These are phyloP conservation scores for Tribolium castaneum DNA, from an alignment of 1,140 invertebrate species.

Conservation along the genomic window DNA sequence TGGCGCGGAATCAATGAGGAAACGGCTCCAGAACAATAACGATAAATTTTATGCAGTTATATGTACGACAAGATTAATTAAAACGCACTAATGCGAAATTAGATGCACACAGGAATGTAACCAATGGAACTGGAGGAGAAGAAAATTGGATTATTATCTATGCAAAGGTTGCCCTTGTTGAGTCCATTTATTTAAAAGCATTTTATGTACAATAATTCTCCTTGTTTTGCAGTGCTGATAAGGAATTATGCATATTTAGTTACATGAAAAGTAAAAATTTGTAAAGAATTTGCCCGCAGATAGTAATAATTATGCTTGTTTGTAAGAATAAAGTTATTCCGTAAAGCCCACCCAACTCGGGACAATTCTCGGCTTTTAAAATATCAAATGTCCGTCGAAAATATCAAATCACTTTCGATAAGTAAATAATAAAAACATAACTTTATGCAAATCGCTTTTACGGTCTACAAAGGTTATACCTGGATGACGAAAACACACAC, in stretches of 20 bases:
- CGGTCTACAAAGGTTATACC: neutral
- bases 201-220: too few species aligned
- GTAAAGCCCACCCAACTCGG: neutral
- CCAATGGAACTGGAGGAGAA: too few species aligned
- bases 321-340: neutral
- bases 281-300: too few species aligned
- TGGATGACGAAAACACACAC: neutral
- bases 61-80: neutral
- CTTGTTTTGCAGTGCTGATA: too few species aligned
- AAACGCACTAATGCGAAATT: constrained; percentile 1
- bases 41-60: constrained; percentile 24
- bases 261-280: too few species aligned
- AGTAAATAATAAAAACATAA: neutral
- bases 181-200: too few species aligned
- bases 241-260: too few species aligned
- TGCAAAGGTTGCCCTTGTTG: too few species aligned
- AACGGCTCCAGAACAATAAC: constrained; percentile 12
- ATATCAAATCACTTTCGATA: neutral
- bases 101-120: neutral
- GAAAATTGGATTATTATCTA: too few species aligned
- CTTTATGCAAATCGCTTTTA: neutral
- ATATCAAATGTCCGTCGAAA: neutral
- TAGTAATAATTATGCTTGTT: neutral
- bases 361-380: neutral
- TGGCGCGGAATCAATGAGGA: constrained; percentile 5